These are phyloP conservation scores for Scylla paramamosain DNA, from an alignment of 1,140 invertebrate genomes.

Conservation along the genomic window DNA sequence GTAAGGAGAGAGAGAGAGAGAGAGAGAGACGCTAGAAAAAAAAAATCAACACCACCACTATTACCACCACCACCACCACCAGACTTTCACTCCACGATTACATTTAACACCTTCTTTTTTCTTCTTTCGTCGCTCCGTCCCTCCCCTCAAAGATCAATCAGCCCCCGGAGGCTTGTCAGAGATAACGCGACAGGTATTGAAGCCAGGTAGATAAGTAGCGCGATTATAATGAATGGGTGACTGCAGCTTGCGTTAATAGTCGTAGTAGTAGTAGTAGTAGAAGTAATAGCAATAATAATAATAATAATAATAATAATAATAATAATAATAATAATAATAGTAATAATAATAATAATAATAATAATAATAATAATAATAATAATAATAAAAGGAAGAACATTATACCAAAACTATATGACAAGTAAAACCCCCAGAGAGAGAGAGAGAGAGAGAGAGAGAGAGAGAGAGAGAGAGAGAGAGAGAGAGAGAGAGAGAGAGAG, in stretches of 20 bases:
- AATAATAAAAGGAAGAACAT: no score
- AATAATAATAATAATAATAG: neutral
- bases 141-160: neutral
- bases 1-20: neutral
- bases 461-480: constrained; percentile 20
- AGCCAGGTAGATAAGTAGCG: no score
- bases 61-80: constrained; percentile 19
- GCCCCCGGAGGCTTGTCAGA: neutral
- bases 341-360: no score
- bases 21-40: neutral
- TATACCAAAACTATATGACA: no score
- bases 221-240: neutral
- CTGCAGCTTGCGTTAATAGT: neutral
- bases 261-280: no score
- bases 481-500: constrained; percentile 4
- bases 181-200: neutral
- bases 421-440: neutral
- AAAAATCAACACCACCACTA: neutral
- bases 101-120: neutral
- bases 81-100: neutral
- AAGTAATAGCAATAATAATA: no score
- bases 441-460: constrained; percentile 12
- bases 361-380: neutral
- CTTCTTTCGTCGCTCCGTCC: no score
- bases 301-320: neutral